Percentiles rank a stretch among this genome's conserved stretches.
Conservation (phyloP, 2,888 invertebrate species). For the Entomobrya proxima region DNA sequence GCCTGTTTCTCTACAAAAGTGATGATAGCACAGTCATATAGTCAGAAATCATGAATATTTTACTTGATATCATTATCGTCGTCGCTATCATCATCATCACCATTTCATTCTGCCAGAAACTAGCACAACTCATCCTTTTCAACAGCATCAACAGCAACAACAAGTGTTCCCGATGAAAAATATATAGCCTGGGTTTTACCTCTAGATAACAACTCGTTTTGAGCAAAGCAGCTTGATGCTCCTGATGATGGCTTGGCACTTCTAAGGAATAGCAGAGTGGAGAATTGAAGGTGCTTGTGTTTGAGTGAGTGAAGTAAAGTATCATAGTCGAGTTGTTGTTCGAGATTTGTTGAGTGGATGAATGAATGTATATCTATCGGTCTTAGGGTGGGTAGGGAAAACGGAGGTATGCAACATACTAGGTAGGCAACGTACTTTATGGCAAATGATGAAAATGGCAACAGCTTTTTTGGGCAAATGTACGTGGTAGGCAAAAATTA, state of each 20-base stretch:
- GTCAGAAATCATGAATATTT: conserved; percentile 31
- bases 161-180: conserved; percentile 14
- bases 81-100: not conserved
- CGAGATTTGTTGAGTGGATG: not conserved
- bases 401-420: too few relatives aligned
- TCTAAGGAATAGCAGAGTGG: not conserved
- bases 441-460: too few relatives aligned
- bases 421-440: too few relatives aligned
- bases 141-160: conserved; percentile 9
- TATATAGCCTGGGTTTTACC: too few relatives aligned
- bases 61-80: conserved; percentile 25
- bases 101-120: not conserved
- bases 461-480: too few relatives aligned
- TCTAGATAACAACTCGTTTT: not conserved
- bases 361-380: too few relatives aligned
- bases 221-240: not conserved
- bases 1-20: too few relatives aligned
- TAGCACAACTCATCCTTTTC: not conserved
- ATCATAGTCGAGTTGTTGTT: not conserved
- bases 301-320: not conserved
- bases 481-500: too few relatives aligned
- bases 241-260: not conserved
- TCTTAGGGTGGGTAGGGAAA: too few relatives aligned
- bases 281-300: not conserved
- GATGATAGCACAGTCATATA: not conserved